These are phyloP conservation scores for Dinoponera quadriceps DNA, from an alignment of 1,140 invertebrate genomes.

Conservation along the genomic window DNA sequence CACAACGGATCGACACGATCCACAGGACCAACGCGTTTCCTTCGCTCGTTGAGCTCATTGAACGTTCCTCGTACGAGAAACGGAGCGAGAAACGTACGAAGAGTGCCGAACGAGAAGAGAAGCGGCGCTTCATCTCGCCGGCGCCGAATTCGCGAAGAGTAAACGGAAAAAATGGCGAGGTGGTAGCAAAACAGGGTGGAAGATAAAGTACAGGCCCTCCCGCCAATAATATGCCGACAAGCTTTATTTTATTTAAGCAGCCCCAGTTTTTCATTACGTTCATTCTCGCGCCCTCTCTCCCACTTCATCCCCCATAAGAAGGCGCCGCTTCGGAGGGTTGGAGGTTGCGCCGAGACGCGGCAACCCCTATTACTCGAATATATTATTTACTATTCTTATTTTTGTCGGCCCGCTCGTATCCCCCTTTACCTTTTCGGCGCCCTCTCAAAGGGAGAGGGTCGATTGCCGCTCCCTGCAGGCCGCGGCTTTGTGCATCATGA, in stretches of 20 bases:
- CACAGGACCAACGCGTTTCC: too few species aligned
- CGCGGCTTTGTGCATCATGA: slow-evolving; percentile 70
- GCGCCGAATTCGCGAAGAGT: slow-evolving; percentile 28
- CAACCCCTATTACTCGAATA: slow-evolving; percentile 80
- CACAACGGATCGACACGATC: too few species aligned
- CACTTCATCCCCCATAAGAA: slow-evolving; percentile 71
- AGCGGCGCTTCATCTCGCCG: slow-evolving; percentile 4
- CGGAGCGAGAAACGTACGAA: too few species aligned
- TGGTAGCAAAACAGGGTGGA: slow-evolving; percentile 33
- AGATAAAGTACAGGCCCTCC: slow-evolving; percentile 69
- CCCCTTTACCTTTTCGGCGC: slow-evolving; percentile 57
- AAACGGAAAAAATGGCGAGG: slow-evolving; percentile 50
- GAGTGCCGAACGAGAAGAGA: slow-evolving; percentile 20
- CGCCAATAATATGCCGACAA: slow-evolving; percentile 84
- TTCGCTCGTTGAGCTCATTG: too few species aligned
- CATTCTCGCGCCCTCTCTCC: slow-evolving; percentile 77
- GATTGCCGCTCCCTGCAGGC: slow-evolving; percentile 70
- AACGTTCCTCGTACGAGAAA: too few species aligned
- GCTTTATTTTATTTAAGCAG: slow-evolving; percentile 85
- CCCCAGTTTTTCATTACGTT: slow-evolving; percentile 85
- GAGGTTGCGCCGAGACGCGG: slow-evolving; percentile 50
- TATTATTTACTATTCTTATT: slow-evolving; percentile 84
- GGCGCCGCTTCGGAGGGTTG: slow-evolving; percentile 53
- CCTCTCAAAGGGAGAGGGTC: slow-evolving; percentile 73
- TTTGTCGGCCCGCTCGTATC: slow-evolving; percentile 69